phyloP scores from a whole-genome alignment of 2,888 invertebrate genomes.

The Teleiodes luculella region DNA sequence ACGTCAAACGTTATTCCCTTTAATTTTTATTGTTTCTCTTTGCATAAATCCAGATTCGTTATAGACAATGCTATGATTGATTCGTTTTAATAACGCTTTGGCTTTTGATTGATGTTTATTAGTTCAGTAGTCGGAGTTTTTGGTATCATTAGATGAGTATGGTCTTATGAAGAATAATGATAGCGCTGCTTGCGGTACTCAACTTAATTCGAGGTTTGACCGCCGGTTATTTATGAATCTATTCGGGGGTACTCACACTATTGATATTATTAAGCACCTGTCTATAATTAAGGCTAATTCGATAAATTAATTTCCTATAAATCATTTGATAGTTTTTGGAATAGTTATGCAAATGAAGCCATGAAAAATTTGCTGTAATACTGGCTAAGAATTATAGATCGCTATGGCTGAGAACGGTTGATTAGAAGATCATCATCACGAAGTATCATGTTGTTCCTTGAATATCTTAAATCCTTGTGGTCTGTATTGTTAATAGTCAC shows the following conservation, averaged over 20 bases:
- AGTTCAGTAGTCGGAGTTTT: conserved; percentile 77
- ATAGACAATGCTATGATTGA: conserved; percentile 75
- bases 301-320: conserved; percentile 38
- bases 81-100: conserved; percentile 69
- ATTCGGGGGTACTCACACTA: conserved; percentile 45
- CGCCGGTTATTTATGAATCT: conserved; percentile 63
- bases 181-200: conserved; percentile 61
- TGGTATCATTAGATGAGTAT: conserved; percentile 70
- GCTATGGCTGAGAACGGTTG: no score
- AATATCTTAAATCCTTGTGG: background rate
- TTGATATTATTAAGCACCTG: conserved; percentile 42
- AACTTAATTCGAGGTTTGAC: conserved; percentile 70
- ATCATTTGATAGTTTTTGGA: no score
- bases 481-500: background rate
- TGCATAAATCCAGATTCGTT: conserved; percentile 73
- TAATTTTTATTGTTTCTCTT: conserved; percentile 70
- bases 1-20: conserved; percentile 76
- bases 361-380: no score
- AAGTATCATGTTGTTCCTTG: no score
- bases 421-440: no score
- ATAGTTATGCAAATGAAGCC: conserved; percentile 29
- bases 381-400: no score
- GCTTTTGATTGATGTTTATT: conserved; percentile 76
- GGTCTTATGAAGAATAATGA: conserved; percentile 75
- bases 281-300: conserved; percentile 49